Percentiles rank a stretch among this genome's conserved stretches.
Conservation (phyloP, 2,888 invertebrate genomes). For the Habrosyne pyritoides region DNA sequence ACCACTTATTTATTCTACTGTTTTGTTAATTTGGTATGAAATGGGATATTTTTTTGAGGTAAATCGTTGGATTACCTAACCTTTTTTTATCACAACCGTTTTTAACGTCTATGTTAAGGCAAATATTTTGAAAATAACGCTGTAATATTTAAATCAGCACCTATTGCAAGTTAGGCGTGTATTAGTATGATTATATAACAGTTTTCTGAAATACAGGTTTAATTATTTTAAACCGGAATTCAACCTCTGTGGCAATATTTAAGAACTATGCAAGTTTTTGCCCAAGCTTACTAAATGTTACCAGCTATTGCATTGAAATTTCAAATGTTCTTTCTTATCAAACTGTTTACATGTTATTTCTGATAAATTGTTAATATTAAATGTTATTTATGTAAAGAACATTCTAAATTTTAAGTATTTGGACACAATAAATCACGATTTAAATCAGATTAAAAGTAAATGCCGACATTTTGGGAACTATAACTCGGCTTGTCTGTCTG, state of each 20-base stretch:
- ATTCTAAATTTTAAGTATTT: background rate
- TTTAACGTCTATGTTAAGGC: too few species aligned
- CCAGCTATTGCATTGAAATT: background rate
- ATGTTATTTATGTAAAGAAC: background rate
- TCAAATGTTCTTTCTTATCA: background rate
- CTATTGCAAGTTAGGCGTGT: too few species aligned
- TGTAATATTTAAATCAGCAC: too few species aligned
- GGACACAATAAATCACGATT: slow-evolving; percentile 4
- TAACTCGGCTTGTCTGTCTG: slow-evolving; percentile 16
- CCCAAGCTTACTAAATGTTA: background rate
- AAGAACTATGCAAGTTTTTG: background rate
- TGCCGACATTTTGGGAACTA: slow-evolving; percentile 30
- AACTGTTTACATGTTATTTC: background rate
- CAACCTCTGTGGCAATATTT: background rate
- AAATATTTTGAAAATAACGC: too few species aligned
- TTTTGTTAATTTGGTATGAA: too few species aligned
- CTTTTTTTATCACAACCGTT: too few species aligned
- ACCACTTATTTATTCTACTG: too few species aligned
- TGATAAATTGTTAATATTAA: background rate
- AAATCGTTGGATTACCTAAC: too few species aligned
- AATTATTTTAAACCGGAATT: too few species aligned
- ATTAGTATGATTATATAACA: too few species aligned
- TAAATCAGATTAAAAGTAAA: slow-evolving; percentile 23
- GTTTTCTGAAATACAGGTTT: too few species aligned
- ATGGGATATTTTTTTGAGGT: too few species aligned